Evolutionary conservation across 2,113 vertebrate species (phyloP), one percentile per base, ranked within the genome.

Genomic region (Bagarius yarrelli): DNA sequence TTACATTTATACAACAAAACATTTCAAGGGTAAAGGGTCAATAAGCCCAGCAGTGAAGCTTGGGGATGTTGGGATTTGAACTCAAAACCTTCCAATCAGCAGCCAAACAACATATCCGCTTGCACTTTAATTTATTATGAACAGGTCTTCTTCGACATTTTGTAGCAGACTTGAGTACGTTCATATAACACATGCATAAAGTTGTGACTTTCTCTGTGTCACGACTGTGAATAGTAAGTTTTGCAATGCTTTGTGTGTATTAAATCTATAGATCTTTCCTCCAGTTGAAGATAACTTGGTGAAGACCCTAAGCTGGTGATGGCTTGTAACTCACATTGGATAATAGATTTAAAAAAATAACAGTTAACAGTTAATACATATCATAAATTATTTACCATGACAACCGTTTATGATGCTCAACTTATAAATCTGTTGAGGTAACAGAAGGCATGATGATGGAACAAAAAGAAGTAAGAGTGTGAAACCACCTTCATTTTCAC

Each of bases 341-440:
- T 23, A 66, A 40, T 23, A 66, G 19, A 23, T 21, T 23, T 36
- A 25, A 25, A 47, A 18, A 44, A 71, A 19, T 18, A 27, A 71
- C 6, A n/a, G 66, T n/a, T 9, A 44, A n/a, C 1, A 2, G 23
- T 70, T 50, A 71, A 25, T 50, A 12, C n/a, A 70, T 72, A 32
- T 30, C 11, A 30, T 72, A 6, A 25, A 53, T 53, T 19, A 3
- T 50, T 30, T 15, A 53, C 4, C 19, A 30, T 55, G 18, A 32
- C 16, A 52, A 60, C 21, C 23, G 19, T 75, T 66, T 66, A 40
- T 30, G 50, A 66, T 69, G 21, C 83, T 72, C 76, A 16, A 70
- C 83, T 87, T 88, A 55, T 76, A 90, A 91, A 91, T 86, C 89
- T 91, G 90, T 90, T 92, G 92, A 92, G 84, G 90, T 79, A 82